Evolutionary conservation across 2,113 vertebrate genomes (phyloP).

Genomic region (Corapipo altera): DNA sequence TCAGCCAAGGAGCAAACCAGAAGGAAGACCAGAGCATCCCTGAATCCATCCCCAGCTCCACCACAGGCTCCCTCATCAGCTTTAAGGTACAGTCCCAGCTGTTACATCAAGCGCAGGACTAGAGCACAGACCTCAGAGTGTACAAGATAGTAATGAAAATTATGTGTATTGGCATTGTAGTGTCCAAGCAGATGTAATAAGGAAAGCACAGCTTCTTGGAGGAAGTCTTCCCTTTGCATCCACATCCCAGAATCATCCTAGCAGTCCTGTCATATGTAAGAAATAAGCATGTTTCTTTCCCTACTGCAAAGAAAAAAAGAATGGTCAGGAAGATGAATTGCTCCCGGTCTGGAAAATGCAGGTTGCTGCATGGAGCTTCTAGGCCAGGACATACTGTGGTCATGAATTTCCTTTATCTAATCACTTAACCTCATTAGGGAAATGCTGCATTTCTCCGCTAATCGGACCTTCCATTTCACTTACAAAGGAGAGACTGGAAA

Average conservation of each 20-base stretch:
- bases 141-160: background rate
- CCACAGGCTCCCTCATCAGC: background rate
- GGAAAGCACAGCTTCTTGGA: background rate
- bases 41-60: rapidly evolving
- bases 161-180: too few relatives aligned
- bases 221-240: rapidly evolving
- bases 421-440: background rate
- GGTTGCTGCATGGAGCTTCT: background rate
- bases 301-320: background rate
- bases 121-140: rapidly evolving
- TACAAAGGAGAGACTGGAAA: background rate
- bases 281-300: background rate
- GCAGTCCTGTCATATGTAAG: background rate
- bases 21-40: rapidly evolving
- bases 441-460: background rate
- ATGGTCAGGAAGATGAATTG: background rate
- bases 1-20: background rate
- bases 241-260: background rate
- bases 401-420: background rate
- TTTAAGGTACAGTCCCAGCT: background rate
- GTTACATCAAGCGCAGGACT: background rate
- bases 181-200: background rate
- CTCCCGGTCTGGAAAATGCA: background rate
- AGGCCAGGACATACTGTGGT: background rate
- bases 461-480: background rate